Evolutionary conservation across 2,888 invertebrate species (phyloP), one percentile per base, ranked within the genome.

Genomic region (Erynnis tages): DNA sequence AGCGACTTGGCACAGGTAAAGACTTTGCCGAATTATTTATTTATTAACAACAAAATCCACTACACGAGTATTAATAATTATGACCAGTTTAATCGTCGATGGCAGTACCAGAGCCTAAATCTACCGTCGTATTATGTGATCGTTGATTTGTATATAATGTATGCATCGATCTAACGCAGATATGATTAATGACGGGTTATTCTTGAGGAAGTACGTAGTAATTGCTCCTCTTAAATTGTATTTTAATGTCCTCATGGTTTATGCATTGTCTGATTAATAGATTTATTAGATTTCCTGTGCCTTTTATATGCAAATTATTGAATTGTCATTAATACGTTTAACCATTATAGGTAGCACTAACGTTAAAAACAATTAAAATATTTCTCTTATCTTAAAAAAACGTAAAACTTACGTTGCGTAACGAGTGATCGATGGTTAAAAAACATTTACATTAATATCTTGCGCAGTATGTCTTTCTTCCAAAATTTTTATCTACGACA

Each of bases 31-130:
- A n/a, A n/a, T n/a, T n/a, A n/a, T n/a, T n/a, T n/a, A n/a, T n/a
- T n/a, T n/a, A n/a, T n/a, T n/a, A n/a, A n/a, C n/a, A n/a, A n/a
- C n/a, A n/a, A n/a, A n/a, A n/a, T n/a, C n/a, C n/a, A n/a, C n/a
- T n/a, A n/a, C n/a, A n/a, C n/a, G n/a, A n/a, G n/a, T n/a, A n/a
- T n/a, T n/a, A n/a, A n/a, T n/a, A n/a, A n/a, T n/a, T n/a, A 53
- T 52, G 43, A 56, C 17, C 43, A 17, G 3, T 21, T 45, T 48
- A 48, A 21, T 38, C 47, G 57, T 57, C 57, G 56, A 58, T 59
- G 65, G 56, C 58, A 57, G 54, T 54, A 59, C 54, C 56, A 46
- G 16, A 27, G 7, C 35, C 17, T 46, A 35, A 30, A 11, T 17
- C 60, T 53, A n/a, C 8, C 11, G 8, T 56, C 47, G 35, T 52